phyloP scores from a whole-genome alignment of 2,113 vertebrate species.

The Poeciliopsis occidentalis region DNA sequence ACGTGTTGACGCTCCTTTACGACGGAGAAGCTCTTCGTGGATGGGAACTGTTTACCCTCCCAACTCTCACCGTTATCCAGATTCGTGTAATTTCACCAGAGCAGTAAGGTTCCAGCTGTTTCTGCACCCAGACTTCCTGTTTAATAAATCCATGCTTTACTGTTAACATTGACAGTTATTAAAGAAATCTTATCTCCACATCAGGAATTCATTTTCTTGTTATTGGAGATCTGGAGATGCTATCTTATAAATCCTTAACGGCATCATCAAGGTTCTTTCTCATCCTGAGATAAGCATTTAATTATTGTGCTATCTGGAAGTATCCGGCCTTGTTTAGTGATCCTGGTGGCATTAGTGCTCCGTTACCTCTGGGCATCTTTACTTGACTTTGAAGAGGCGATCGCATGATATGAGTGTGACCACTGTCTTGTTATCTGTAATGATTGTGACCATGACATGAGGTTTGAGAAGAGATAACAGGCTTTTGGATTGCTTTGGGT shows the following conservation, averaged over 20 bases:
- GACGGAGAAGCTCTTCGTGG: constrained; percentile 33
- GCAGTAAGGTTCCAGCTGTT: not conserved
- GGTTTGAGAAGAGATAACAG: not conserved
- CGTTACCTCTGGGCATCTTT: not conserved
- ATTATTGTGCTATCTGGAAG: constrained; percentile 26
- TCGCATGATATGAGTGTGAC: not conserved
- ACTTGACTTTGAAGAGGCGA: not conserved
- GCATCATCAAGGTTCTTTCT: constrained; percentile 34
- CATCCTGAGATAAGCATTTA: constrained; percentile 37
- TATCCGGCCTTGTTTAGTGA: constrained; percentile 17
- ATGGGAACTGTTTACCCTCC: not conserved
- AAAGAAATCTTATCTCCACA: constrained; percentile 2
- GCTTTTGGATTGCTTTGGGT: not conserved
- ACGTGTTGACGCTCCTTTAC: constrained; percentile 44
- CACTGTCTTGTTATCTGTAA: not conserved
- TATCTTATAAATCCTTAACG: constrained; percentile 49
- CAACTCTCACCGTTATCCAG: not conserved
- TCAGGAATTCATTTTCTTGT: constrained; percentile 8
- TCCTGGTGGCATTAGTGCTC: not conserved
- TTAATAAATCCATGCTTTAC: not conserved
- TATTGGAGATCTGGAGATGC: constrained; percentile 17
- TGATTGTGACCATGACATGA: not conserved
- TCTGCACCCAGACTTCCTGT: not conserved
- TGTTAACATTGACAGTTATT: constrained; percentile 3
- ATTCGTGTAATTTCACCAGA: not conserved